A percentile compares a stretch with the other conserved stretches of the same genome.
These are phyloP conservation scores for Temnothorax curvispinosus DNA, from an alignment of 1,140 invertebrate genomes.

Conservation along the genomic window DNA sequence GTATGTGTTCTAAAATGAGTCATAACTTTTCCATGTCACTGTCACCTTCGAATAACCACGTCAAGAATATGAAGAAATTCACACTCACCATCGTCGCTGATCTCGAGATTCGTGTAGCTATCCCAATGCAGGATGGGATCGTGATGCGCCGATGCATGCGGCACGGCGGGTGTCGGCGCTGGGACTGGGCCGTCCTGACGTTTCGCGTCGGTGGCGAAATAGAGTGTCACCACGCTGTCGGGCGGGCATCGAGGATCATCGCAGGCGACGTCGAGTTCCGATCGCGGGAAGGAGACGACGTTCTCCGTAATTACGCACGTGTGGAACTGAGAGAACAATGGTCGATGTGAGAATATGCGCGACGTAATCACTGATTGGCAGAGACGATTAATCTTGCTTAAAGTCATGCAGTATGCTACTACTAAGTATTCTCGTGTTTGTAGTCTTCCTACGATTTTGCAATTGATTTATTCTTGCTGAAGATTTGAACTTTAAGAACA, in stretches of 20 bases:
- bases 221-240: slow-evolving; percentile 93
- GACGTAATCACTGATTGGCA: neutral
- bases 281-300: slow-evolving; percentile 93
- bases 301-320: slow-evolving; percentile 95
- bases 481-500: neutral
- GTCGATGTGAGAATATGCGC: neutral
- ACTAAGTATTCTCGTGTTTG: neutral
- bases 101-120: slow-evolving; percentile 92
- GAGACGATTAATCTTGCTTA: neutral
- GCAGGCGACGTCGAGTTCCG: slow-evolving; percentile 94
- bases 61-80: neutral
- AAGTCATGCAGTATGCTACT: neutral
- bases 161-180: slow-evolving; percentile 90
- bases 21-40: neutral
- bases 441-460: neutral
- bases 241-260: slow-evolving; percentile 90
- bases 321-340: slow-evolving; percentile 92
- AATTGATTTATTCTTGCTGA: neutral
- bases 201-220: slow-evolving; percentile 88
- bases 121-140: slow-evolving; percentile 93
- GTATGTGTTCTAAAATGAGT: neutral
- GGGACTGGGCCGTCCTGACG: slow-evolving; percentile 88
- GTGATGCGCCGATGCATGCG: slow-evolving; percentile 87
- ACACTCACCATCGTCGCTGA: slow-evolving; percentile 86
- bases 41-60: neutral